A percentile compares a stretch with the other conserved stretches of the same genome.
These are phyloP conservation scores for Sebastes steindachneri DNA, from an alignment of 2,797 vertebrate genomes.

Conservation along the genomic window DNA sequence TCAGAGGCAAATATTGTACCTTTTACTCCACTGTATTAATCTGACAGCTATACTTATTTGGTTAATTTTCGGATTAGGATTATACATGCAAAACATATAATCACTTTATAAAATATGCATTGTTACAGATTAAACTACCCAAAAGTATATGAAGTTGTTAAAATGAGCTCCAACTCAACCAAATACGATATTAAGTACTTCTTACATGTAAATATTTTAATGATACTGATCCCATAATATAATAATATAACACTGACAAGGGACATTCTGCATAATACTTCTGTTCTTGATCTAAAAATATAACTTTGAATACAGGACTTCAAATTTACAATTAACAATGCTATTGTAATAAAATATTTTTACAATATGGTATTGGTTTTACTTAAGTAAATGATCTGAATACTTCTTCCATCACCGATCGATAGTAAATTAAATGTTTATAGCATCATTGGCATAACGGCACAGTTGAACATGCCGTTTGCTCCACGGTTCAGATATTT, in stretches of 20 bases:
- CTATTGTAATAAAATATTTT: neutral
- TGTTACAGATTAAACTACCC: neutral
- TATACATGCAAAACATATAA: neutral
- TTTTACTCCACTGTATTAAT: neutral
- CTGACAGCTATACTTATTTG: neutral
- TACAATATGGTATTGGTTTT: neutral
- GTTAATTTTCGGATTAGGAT: neutral
- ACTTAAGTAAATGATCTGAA: neutral
- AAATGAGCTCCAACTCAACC: neutral
- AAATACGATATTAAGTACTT: neutral
- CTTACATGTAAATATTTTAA: neutral
- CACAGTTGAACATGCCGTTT: neutral
- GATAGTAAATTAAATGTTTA: neutral
- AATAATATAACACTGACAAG: neutral
- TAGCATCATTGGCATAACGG: neutral
- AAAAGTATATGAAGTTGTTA: no score
- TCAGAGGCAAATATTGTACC: neutral
- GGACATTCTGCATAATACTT: neutral
- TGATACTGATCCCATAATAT: neutral
- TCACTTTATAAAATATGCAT: neutral
- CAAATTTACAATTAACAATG: neutral
- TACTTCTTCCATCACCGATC: neutral
- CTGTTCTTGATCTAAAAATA: no score
- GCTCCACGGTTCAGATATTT: neutral
- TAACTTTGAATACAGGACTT: neutral